Base-by-base conservation (phyloP, 2,888 invertebrate genomes). In the Linyphia triangularis region DNA sequence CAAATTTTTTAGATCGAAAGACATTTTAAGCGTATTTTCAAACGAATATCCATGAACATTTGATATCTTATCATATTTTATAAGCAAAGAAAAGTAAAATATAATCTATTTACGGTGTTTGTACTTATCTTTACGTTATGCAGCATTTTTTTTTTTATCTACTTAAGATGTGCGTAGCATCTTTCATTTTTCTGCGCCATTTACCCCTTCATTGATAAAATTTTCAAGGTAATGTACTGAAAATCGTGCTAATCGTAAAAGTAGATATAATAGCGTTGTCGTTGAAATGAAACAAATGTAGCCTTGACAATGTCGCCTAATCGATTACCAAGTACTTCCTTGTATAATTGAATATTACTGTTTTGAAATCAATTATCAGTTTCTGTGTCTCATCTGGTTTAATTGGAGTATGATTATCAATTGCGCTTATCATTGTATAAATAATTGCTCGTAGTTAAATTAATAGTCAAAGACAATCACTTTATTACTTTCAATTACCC, bases 221-320 rank as follows among this genome's bases (percentile, higher is more conserved):
- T 33, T 51, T 67, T 67, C 67, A 67, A 67, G 67, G 67, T 19
- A n/a, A 67, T 30, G 33, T 19, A n/a, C 19, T 4, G 33, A 26
- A 51, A n/a, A 51, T 51, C 51, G 16, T n/a, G 51, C 51, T 51
- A 51, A 51, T 16, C 19, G 33, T 67, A 6, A 33, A 30, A 30
- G 19, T n/a, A n/a, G n/a, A 16, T n/a, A 7, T 19, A 19, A 19
- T 30, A n/a, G 33, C 19, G 33, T 22, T 30, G 19, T 28, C n/a
- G n/a, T n/a, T 67, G 28, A 51, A 57, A 57, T 22, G 13, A 24
- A 37, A 16, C 26, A n/a, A 26, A 61, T 40, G 30, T 30, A 24
- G n/a, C 77, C 77, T 77, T 77, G 77, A 28, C 77, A 77, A n/a
- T 73, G 73, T 30, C 57, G 28, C 24, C 19, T 63, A 77, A 77